Base-by-base conservation (phyloP, 2,888 invertebrate species). In the Nemoura dubitans region DNA sequence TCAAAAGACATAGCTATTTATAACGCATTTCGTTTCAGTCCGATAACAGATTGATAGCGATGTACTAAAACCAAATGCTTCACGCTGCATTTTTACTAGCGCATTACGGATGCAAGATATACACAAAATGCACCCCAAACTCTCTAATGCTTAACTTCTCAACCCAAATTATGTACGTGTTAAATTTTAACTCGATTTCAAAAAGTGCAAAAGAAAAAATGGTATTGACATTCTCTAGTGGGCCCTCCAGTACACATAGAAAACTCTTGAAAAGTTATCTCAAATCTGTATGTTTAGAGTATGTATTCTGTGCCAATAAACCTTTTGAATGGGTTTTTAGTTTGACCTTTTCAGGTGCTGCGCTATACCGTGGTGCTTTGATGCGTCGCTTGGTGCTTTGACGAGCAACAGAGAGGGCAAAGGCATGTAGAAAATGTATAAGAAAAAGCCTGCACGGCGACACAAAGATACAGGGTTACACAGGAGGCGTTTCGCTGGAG, bases 341-440 rank as follows among this genome's bases (percentile, higher is more conserved):
- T 30, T 30, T 81, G 81, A 81, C 81, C 81, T 81, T 81, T 81
- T 81, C 81, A 81, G 81, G 30, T 81, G 81, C 30, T 81, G 3
- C 14, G n/a, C 59, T 59, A 36, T n/a, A 59, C 59, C 59, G 59
- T 59, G 59, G 6, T 16, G 59, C 59, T 21, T 59, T 59, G 2
- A 59, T 59, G 59, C 59, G 14, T 59, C 59, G 6, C 59, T 21
- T 21, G 59, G 21, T 21, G 59, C 59, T 59, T 59, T 59, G 59
- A 59, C 14, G 59, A 59, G 59, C 2, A 21, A 59, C 59, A 59
- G 59, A 59, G 59, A 59, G 59, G 59, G 59, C 3, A 36, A n/a
- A 36, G 5, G 36, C 10, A 36, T 36, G 36, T 3, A 36, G 36
- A 36, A 36, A 36, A 36, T 36, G 36, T 36, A 36, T 36, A 36